A percentile compares a stretch with the other conserved stretches of the same genome.
Evolutionary conservation across 2,113 vertebrate species (phyloP).

Genomic region (Laticauda laticaudata): DNA sequence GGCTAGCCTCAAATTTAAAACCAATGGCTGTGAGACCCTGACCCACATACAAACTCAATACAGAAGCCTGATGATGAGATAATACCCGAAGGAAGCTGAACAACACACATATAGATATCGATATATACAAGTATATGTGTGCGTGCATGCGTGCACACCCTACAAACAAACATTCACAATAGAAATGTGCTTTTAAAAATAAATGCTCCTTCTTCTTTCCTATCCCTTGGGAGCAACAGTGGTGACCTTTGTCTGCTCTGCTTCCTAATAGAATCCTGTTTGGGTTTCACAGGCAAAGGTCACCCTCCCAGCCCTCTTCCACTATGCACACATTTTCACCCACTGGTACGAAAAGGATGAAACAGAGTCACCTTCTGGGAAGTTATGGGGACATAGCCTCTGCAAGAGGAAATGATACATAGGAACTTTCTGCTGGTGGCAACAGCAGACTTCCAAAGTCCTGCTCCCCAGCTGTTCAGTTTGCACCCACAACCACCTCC

Average conservation of each 20-base stretch:
- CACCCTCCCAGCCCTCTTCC: not conserved
- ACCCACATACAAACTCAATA: too few relatives aligned
- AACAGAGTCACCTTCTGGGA: not conserved
- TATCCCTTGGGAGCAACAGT: not conserved
- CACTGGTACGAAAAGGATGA: not conserved
- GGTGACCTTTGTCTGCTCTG: not conserved
- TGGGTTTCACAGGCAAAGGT: not conserved
- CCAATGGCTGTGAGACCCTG: too few relatives aligned
- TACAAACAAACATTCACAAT: not conserved
- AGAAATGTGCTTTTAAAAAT: not conserved
- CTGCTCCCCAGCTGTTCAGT: not conserved
- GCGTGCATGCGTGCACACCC: too few relatives aligned
- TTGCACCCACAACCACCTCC: not conserved
- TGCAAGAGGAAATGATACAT: conserved; percentile 8
- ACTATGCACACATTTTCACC: not conserved
- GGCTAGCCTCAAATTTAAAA: too few relatives aligned
- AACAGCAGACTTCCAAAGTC: not conserved
- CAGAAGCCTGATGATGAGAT: too few relatives aligned
- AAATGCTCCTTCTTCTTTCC: not conserved
- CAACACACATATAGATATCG: too few relatives aligned
- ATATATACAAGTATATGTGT: too few relatives aligned
- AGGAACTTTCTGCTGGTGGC: not conserved
- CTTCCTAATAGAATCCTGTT: not conserved
- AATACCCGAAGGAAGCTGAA: too few relatives aligned
- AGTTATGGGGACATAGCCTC: not conserved